Base-by-base conservation (phyloP, 2,888 invertebrate genomes). In the Micropterix aruncella region DNA sequence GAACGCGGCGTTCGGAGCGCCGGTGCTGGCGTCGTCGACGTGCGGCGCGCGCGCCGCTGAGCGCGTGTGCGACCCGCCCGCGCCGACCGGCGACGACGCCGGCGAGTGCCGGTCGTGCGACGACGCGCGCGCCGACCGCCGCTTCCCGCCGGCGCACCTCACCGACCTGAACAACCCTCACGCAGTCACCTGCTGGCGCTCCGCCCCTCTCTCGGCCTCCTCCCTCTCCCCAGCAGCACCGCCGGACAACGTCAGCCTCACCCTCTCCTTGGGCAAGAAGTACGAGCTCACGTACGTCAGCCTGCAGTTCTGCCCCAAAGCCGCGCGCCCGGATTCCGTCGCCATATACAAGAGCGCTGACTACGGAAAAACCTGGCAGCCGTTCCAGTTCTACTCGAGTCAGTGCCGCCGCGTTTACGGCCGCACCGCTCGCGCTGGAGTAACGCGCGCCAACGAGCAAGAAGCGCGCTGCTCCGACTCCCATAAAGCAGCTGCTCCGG, bases 141-240 rank as follows among this genome's bases (percentile, higher is more conserved):
- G 86, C 19, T 83, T 85, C 52, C 87, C 95, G 19, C 79, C 95
- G 0, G 63, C 77, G n/a, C 83, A 87, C 57, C 77, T 99, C 43
- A 97, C 97, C 46, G 97, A 99, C 65, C 73, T 96, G 50, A 96
- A 97, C 73, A 96, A 96, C 65, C 90, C 94, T 15, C 91, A 88
- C 62, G 97, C 97, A 63, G 83, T 93, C 39, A 97, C 97, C 50
- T 99, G 97, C 69, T 99, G 99, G 99, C 78, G 95, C 48, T 94
- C 94, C 40, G 90, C 90, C 51, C 88, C 96, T 0, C 72, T 92
- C 17, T 73, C 78, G 1, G 77, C 82, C 4, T 78, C 79, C 15
- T 66, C 79, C 19, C 60, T 62, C 46, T 75, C 75, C 37, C 79
- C 80, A 53, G 80, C 79, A 44, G 83, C 86, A 1, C 86, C 88